These are phyloP conservation scores for Cnemophilus loriae DNA, from an alignment of 2,113 vertebrate genomes.

Conservation along the genomic window DNA sequence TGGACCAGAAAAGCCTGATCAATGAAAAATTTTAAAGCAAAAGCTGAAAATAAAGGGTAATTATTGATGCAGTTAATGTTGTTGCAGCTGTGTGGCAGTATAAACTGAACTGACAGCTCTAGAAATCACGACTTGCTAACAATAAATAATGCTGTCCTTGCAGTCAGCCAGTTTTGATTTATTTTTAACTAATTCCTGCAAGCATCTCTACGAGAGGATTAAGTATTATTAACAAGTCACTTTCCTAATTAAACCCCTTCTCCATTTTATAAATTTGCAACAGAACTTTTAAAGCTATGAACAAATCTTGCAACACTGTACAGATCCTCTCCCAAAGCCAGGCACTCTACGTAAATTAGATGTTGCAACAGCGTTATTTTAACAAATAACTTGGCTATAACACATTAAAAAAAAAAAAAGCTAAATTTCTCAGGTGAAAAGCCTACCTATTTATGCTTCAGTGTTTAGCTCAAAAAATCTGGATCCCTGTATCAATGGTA, in stretches of 20 bases:
- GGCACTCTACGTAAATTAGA: not conserved
- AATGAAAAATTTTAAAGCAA: not conserved
- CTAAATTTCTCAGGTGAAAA: not conserved
- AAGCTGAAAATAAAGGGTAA: not conserved
- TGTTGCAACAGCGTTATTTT: not conserved
- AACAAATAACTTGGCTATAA: not conserved
- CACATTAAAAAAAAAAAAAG: not conserved
- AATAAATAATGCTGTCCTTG: not conserved
- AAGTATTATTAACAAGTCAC: not conserved
- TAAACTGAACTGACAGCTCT: not conserved
- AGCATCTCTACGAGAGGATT: not conserved
- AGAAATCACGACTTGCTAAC: not conserved
- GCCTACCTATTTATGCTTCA: not conserved
- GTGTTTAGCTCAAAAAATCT: not conserved
- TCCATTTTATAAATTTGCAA: not conserved
- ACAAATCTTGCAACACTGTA: not conserved
- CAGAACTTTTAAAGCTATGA: not conserved
- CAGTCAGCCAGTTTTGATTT: not conserved
- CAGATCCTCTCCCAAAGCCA: not conserved
- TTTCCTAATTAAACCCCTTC: not conserved
- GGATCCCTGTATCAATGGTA: not conserved
- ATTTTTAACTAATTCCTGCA: not conserved
- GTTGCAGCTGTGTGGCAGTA: not conserved
- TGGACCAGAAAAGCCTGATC: not conserved
- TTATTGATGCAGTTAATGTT: not conserved